These are phyloP conservation scores for Clarias macrocephalus DNA, from an alignment of 2,113 vertebrate species.

Conservation along the genomic window DNA sequence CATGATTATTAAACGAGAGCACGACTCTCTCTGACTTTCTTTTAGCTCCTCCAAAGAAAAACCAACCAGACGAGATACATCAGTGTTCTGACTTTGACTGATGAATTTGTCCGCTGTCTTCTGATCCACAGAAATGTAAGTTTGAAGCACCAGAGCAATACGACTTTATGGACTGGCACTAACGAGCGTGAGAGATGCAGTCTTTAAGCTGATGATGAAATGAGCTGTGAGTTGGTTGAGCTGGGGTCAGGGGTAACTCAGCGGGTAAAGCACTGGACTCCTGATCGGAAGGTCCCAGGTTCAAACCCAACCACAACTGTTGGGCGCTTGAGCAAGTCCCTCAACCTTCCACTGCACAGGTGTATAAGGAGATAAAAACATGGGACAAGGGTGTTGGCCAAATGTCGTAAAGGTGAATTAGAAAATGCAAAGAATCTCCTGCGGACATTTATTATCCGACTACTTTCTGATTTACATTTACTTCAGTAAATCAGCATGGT, in stretches of 20 bases:
- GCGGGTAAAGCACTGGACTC: too few relatives aligned
- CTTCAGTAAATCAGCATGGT: neutral
- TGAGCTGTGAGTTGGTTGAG: too few relatives aligned
- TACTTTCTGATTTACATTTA: neutral
- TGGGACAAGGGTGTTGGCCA: too few relatives aligned
- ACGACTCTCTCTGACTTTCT: neutral
- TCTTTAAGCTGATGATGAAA: too few relatives aligned
- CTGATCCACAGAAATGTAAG: neutral
- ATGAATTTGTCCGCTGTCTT: neutral
- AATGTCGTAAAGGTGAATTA: neutral
- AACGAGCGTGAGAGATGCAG: neutral
- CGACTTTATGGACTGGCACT: neutral
- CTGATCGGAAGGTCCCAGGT: too few relatives aligned
- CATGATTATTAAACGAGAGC: neutral
- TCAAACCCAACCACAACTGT: too few relatives aligned
- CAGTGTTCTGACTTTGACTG: neutral
- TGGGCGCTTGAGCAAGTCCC: too few relatives aligned
- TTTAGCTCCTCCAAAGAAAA: neutral
- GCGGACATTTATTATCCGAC: neutral
- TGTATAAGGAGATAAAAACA: too few relatives aligned
- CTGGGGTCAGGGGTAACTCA: too few relatives aligned
- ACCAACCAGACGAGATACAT: neutral
- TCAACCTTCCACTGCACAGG: too few relatives aligned
- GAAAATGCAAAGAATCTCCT: neutral
- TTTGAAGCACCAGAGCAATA: neutral